phyloP scores from a whole-genome alignment of 2,113 vertebrate genomes.

The Centropus bengalensis region DNA sequence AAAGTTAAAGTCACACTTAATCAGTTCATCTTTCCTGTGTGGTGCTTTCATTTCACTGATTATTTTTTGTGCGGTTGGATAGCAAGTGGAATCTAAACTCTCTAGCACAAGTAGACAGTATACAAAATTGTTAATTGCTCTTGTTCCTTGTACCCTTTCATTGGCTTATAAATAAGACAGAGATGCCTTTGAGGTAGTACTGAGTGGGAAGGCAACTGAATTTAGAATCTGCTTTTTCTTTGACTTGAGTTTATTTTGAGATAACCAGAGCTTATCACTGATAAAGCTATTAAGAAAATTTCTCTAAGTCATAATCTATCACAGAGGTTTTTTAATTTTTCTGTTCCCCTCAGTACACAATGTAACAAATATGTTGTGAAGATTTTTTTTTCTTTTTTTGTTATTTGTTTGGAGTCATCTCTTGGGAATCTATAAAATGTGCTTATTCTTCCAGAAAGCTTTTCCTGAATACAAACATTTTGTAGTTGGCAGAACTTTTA shows the following conservation, averaged over 20 bases:
- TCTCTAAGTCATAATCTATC: background rate
- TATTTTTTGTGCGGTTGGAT: background rate
- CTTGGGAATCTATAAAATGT: background rate
- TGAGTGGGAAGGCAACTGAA: background rate
- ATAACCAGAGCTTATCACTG: background rate
- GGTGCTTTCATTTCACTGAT: background rate
- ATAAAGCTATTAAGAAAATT: background rate
- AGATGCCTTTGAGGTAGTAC: background rate
- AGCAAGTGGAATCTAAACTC: background rate
- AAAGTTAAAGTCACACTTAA: background rate
- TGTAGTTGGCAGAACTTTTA: background rate
- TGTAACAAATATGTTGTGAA: background rate
- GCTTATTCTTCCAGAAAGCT: background rate
- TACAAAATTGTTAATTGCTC: background rate
- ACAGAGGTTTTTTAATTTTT: background rate
- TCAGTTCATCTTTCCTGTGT: background rate
- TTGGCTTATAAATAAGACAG: background rate
- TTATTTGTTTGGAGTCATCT: background rate
- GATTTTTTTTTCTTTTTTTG: background rate
- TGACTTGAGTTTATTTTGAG: background rate
- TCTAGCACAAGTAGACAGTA: background rate
- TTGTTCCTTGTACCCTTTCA: background rate
- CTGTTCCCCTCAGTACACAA: background rate
- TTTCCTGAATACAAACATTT: background rate
- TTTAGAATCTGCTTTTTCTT: conserved; percentile 2